Evolutionary conservation across 1,140 invertebrate genomes (phyloP).

Genomic region (Ceratosolen fusciceps): DNA sequence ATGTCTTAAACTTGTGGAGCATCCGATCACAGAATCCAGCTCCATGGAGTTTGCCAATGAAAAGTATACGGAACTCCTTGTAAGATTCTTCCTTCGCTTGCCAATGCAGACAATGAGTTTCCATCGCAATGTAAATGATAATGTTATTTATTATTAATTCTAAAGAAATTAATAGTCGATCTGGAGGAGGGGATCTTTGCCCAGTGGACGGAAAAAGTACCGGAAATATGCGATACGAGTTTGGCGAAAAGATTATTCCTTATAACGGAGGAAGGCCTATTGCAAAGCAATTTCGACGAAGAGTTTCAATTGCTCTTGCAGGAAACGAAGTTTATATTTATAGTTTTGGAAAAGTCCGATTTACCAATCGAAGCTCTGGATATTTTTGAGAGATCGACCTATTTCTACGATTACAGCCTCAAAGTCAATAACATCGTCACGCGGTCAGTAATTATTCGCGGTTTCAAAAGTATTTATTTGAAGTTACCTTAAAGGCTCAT

Average conservation of each 20-base stretch:
- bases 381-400: constrained; percentile 58
- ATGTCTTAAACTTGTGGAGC: constrained; percentile 1
- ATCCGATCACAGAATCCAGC: constrained; percentile 29
- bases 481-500: no score
- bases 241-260: constrained; percentile 27
- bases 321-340: constrained; percentile 77
- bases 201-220: constrained; percentile 20
- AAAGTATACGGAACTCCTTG: constrained; percentile 13
- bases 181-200: constrained; percentile 20
- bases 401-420: constrained; percentile 9
- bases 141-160: background rate
- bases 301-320: constrained; percentile 65
- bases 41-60: background rate
- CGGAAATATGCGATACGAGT: background rate
- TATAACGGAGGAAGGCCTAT: background rate
- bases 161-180: constrained; percentile 18
- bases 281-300: constrained; percentile 22
- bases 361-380: constrained; percentile 73
- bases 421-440: constrained; percentile 17
- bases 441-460: constrained; percentile 34
- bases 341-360: constrained; percentile 71
- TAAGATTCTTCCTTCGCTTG: constrained; percentile 16
- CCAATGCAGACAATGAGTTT: background rate
- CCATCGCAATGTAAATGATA: background rate
- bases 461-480: no score